Percentiles rank a stretch among this genome's conserved stretches.
Conservation (phyloP, 2,113 vertebrate species). For the Acanthochromis polyacanthus region DNA sequence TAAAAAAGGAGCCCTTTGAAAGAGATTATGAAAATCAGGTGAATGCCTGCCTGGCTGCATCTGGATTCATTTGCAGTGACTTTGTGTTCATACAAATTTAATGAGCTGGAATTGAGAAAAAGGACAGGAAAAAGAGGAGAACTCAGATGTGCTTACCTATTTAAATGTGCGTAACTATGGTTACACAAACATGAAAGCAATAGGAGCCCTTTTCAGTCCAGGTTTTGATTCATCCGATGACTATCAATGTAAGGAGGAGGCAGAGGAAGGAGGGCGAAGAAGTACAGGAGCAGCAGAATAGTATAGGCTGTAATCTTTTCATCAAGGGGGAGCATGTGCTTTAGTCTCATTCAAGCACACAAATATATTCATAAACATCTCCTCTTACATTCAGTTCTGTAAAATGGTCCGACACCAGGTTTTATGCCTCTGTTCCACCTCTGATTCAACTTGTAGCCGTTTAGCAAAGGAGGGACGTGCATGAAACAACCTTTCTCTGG, state of each 20-base stretch:
- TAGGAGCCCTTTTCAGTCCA: conserved; percentile 71
- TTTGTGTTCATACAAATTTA: conserved; percentile 79
- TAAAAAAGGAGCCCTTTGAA: conserved; percentile 53
- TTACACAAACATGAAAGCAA: conserved; percentile 85
- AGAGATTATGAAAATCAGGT: conserved; percentile 69
- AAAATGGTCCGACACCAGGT: not conserved
- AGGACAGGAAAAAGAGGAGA: conserved; percentile 61
- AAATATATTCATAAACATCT: conserved; percentile 1
- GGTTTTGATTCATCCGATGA: conserved; percentile 74
- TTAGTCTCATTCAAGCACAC: conserved; percentile 22
- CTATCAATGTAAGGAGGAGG: conserved; percentile 68
- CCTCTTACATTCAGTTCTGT: conserved; percentile 3
- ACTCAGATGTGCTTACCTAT: conserved; percentile 82
- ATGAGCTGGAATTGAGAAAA: conserved; percentile 81
- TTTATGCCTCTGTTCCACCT: conserved; percentile 6
- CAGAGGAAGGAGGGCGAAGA: conserved; percentile 34
- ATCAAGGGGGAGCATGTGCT: conserved; percentile 21
- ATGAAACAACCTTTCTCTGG: not conserved
- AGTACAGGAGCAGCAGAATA: conserved; percentile 21
- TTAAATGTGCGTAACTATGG: conserved; percentile 84
- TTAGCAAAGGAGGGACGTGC: not conserved
- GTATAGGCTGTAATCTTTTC: conserved; percentile 28
- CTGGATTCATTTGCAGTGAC: conserved; percentile 64
- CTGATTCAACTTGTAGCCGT: conserved; percentile 12
- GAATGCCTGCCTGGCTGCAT: conserved; percentile 51